A percentile compares a stretch with the other conserved stretches of the same genome.
phyloP scores from a whole-genome alignment of 2,113 vertebrate species.

The Bambusicola thoracicus region DNA sequence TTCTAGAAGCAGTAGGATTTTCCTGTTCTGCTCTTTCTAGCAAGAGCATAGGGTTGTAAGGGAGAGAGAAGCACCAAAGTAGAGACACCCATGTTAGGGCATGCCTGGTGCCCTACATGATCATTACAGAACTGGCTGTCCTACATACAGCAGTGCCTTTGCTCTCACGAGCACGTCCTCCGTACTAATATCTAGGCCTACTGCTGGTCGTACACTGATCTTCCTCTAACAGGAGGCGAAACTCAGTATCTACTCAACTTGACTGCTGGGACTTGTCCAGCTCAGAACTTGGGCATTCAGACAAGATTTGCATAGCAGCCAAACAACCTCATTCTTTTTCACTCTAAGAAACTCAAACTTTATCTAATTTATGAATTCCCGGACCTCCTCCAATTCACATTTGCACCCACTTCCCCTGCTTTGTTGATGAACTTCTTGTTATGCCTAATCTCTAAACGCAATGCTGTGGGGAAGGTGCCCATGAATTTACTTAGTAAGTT shows the following conservation, averaged over 20 bases:
- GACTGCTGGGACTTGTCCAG: neutral
- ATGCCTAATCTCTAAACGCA: neutral
- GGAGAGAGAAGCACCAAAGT: neutral
- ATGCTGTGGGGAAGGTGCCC: neutral
- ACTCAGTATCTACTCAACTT: neutral
- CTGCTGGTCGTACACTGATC: neutral
- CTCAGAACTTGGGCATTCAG: neutral
- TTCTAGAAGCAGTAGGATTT: neutral
- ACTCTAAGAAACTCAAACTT: neutral
- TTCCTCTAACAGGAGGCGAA: too few relatives aligned
- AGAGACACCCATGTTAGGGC: neutral
- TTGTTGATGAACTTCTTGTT: neutral
- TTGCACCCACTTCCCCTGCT: accelerated
- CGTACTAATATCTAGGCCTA: neutral
- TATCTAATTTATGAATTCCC: neutral
- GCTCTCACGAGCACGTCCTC: neutral
- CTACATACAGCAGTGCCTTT: neutral
- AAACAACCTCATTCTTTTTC: neutral
- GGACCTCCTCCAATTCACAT: neutral
- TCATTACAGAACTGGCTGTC: neutral
- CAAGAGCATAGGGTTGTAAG: neutral
- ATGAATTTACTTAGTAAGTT: neutral
- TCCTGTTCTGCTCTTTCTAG: neutral
- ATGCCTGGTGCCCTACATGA: neutral
- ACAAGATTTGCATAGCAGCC: neutral